These are phyloP conservation scores for Dinothrombium tinctorium DNA, from an alignment of 1,140 invertebrate genomes.

Conservation along the genomic window DNA sequence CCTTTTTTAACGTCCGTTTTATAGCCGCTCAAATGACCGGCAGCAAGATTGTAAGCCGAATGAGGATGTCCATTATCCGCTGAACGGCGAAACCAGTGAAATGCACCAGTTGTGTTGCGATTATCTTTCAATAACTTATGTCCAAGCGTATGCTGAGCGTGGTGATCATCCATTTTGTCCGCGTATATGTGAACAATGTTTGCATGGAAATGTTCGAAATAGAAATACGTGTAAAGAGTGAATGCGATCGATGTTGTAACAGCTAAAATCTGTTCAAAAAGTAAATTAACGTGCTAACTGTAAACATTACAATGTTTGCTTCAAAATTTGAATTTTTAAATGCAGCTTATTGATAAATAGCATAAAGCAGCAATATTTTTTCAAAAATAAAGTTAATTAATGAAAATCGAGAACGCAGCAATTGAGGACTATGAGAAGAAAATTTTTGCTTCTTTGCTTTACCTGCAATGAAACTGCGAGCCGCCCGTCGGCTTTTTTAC, in stretches of 20 bases:
- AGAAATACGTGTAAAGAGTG: conserved; percentile 25
- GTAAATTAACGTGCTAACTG: no score
- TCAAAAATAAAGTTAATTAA: no score
- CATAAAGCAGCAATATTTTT: no score
- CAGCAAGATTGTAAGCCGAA: conserved; percentile 30
- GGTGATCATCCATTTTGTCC: conserved; percentile 24
- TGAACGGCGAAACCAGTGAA: conserved; percentile 29
- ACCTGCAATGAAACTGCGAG: no score
- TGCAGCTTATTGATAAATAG: no score
- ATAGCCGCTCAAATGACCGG: conserved; percentile 29
- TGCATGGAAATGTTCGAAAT: conserved; percentile 30
- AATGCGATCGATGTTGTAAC: conserved; percentile 16
- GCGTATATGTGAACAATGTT: conserved; percentile 28
- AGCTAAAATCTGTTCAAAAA: conserved; percentile 20
- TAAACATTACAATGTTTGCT: no score
- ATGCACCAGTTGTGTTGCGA: conserved; percentile 19
- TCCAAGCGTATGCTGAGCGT: conserved; percentile 29
- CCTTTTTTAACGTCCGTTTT: conserved; percentile 22
- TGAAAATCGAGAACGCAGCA: no score
- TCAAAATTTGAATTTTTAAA: no score
- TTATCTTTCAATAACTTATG: conserved; percentile 25
- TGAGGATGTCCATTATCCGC: conserved; percentile 31
- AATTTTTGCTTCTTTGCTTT: no score
- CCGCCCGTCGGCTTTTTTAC: no score
- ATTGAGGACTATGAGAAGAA: no score